A percentile compares a stretch with the other conserved stretches of the same genome.
These are phyloP conservation scores for Meteorus sp. DNA, from an alignment of 1,140 invertebrate genomes.

Conservation along the genomic window DNA sequence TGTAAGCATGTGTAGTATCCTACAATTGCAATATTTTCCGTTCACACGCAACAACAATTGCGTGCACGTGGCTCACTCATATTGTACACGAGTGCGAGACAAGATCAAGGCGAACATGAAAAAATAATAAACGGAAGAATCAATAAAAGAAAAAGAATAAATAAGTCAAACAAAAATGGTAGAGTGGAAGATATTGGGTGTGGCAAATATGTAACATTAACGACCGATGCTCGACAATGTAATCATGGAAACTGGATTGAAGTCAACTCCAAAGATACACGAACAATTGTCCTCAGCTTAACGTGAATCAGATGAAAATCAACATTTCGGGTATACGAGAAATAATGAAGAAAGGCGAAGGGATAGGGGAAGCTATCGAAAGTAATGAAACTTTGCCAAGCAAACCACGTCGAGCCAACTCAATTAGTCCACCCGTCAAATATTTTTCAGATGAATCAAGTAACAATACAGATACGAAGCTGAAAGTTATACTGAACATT, in stretches of 20 bases:
- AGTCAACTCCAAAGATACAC: no score
- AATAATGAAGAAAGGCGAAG: not conserved
- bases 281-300: no score
- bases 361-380: not conserved
- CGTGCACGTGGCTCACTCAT: not conserved
- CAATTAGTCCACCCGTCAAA: not conserved
- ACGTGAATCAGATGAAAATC: not conserved
- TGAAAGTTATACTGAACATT: no score
- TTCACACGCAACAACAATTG: not conserved
- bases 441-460: not conserved
- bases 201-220: slow-evolving; percentile 5
- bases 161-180: slow-evolving; percentile 1
- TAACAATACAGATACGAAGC: no score
- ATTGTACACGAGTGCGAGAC: not conserved
- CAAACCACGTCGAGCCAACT: not conserved
- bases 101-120: not conserved
- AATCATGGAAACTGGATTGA: slow-evolving; percentile 44
- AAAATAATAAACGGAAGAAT: not conserved
- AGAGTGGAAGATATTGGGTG: slow-evolving; percentile 14
- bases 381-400: not conserved
- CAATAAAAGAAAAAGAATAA: not conserved
- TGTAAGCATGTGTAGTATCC: not conserved
- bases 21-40: not conserved
- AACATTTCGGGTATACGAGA: no score
- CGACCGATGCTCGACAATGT: slow-evolving; percentile 33